Base-by-base conservation (phyloP, 2,113 vertebrate genomes). In the Rhynchopsitta pachyrhyncha region DNA sequence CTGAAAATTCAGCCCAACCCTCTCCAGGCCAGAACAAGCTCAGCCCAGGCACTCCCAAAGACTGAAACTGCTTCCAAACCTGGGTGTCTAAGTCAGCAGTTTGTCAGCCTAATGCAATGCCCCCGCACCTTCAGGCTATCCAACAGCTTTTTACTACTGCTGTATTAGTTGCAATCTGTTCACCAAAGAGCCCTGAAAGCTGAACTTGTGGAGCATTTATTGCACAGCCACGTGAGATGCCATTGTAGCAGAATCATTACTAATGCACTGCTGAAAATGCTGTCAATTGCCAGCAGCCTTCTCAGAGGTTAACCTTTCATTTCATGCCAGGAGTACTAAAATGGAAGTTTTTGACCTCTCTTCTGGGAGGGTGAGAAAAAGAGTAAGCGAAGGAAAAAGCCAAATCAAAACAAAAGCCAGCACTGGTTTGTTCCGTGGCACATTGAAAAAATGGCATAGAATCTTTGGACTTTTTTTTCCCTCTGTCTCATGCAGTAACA, bases 91-190 rank as follows among this genome's bases (percentile, higher is more conserved):
- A 92, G 53, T 76, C 74, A 94, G 88, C 88, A 95, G 88, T 76
- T 90, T 76, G 63, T 22, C 80, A 91, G 62, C 41, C 80, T 95
- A 77, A 95, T 67, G 86, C 60, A 88, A 81, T 85, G 55, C 68
- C 44, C 94, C 91, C 82, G 47, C 46, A 86, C 69, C 83, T 92
- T 82, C 14, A 35, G 69, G 95, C 49, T 79, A 92, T 7, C 68
- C 60, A 88, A 77, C 55, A 74, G 68, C 86, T 82, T 91, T 93
- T 64, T 92, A 81, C 60, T 59, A 79, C 63, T 82, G 10, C 88
- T 92, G 44, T 55, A 90, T 91, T 88, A 92, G 74, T 39, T 69
- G 79, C 84, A 95, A 90, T 95, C 94, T 95, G 82, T 85, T 57
- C 79, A 85, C 68, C 41, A 2, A 95, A 86, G 80, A 91, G 59